Evolutionary conservation across 2,113 vertebrate genomes (phyloP).

Genomic region (Gambusia holbrooki): DNA sequence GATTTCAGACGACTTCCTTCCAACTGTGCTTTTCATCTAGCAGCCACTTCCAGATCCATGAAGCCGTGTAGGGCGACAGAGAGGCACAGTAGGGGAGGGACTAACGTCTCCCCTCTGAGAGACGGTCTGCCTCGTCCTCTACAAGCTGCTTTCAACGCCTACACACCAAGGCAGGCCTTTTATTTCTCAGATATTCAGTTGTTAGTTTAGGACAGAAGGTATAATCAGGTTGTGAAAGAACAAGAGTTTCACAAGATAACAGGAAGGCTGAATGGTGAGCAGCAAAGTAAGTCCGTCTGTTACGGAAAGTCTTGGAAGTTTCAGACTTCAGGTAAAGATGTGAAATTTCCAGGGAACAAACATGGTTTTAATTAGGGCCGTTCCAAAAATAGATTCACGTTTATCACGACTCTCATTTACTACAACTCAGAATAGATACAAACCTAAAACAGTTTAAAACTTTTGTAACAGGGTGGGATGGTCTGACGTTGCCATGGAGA

Average conservation of each 20-base stretch:
- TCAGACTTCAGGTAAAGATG: background rate
- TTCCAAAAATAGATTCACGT: too few relatives aligned
- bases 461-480: too few relatives aligned
- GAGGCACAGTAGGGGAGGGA: constrained; percentile 29
- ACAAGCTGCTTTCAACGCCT: background rate
- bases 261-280: background rate
- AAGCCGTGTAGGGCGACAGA: background rate
- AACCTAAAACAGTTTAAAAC: too few relatives aligned
- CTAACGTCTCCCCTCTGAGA: constrained; percentile 14
- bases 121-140: constrained; percentile 12
- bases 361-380: too few relatives aligned
- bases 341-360: background rate
- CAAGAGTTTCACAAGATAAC: background rate
- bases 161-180: background rate
- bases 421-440: too few relatives aligned
- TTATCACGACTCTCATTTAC: too few relatives aligned
- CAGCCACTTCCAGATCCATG: constrained; percentile 14
- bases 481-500: too few relatives aligned
- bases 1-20: constrained; percentile 48
- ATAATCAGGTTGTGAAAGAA: background rate
- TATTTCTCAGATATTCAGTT: too few relatives aligned
- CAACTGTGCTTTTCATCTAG: constrained; percentile 33
- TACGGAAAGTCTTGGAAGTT: background rate
- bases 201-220: background rate
- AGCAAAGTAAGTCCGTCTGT: background rate